Evolutionary conservation across 2,888 invertebrate species (phyloP).

Genomic region (Limnephilus lunatus): DNA sequence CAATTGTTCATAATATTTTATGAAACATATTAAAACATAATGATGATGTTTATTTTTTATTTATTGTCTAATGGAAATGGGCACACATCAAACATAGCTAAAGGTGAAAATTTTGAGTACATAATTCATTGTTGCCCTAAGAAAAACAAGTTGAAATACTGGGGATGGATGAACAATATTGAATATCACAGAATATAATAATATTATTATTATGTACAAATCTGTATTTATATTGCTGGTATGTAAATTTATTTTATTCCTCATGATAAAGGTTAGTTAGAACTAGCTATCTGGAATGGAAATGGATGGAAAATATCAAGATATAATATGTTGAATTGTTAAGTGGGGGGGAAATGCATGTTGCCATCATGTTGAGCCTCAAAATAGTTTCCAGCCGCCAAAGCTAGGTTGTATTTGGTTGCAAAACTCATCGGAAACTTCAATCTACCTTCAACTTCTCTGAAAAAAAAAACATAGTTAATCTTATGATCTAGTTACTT

Average conservation of each 20-base stretch:
- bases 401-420: constrained; percentile 70
- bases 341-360: background rate
- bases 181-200: background rate
- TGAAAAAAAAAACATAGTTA: constrained; percentile 67
- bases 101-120: background rate
- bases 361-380: constrained; percentile 69
- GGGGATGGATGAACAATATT: background rate
- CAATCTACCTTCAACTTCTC: constrained; percentile 72
- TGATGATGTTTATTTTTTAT: background rate
- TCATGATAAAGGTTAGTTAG: background rate
- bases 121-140: background rate
- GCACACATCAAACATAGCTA: background rate
- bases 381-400: constrained; percentile 71
- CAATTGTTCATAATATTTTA: too few species aligned
- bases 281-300: background rate
- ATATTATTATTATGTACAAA: background rate
- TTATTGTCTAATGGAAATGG: background rate
- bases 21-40: too few species aligned
- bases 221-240: background rate
- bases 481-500: background rate
- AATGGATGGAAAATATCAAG: background rate
- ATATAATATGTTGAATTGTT: background rate
- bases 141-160: background rate
- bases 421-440: constrained; percentile 72
- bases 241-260: background rate